Evolutionary conservation across 2,888 invertebrate genomes (phyloP).

Genomic region (Mimas tiliae): DNA sequence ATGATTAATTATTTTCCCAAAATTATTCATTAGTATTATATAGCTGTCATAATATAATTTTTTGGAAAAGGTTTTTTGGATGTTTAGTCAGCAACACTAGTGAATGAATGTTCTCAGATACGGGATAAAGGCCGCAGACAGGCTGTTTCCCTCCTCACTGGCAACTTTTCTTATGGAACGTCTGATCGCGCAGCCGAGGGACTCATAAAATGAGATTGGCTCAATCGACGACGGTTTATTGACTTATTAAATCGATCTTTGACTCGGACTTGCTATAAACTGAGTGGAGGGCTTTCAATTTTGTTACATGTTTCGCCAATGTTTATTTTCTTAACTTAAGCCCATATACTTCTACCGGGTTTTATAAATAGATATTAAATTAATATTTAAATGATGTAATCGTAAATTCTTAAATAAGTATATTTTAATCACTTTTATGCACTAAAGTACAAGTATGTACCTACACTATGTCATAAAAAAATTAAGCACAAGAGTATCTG

Average conservation of each 20-base stretch:
- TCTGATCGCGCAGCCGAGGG: constrained; percentile 70
- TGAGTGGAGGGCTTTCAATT: constrained; percentile 53
- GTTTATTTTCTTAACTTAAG: constrained; percentile 15
- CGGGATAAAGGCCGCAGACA: constrained; percentile 52
- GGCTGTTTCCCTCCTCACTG: constrained; percentile 55
- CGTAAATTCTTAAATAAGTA: no score
- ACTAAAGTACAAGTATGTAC: no score
- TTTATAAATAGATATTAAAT: not conserved
- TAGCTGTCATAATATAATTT: not conserved
- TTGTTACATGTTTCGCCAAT: constrained; percentile 44
- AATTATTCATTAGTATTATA: not conserved
- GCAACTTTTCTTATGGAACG: constrained; percentile 62
- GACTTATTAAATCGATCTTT: constrained; percentile 80
- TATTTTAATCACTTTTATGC: no score
- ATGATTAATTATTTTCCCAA: no score
- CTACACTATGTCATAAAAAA: no score
- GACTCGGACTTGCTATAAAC: constrained; percentile 59
- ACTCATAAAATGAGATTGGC: constrained; percentile 79
- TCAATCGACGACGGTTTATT: constrained; percentile 76
- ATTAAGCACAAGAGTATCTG: no score
- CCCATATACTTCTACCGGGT: not conserved
- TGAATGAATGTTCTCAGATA: constrained; percentile 49
- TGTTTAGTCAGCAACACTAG: constrained; percentile 29
- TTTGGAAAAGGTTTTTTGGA: not conserved
- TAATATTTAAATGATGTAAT: not conserved